Conservation (phyloP, 2,888 invertebrate genomes). For the Unio pictorum region DNA sequence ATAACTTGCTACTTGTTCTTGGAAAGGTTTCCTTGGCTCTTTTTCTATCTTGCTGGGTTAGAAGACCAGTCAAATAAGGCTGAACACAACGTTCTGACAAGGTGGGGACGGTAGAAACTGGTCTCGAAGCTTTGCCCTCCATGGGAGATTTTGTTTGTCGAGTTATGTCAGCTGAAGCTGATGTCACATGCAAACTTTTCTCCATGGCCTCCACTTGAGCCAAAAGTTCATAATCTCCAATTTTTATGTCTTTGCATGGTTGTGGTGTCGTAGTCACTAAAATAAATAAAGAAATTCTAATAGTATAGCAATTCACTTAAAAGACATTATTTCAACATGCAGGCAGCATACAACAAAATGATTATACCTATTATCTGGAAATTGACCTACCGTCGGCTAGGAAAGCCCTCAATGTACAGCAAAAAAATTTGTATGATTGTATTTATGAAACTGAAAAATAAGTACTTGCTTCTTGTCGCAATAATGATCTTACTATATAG, state of each 20-base stretch:
- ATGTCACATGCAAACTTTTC: not conserved
- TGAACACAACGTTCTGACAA: not conserved
- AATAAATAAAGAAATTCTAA: not conserved
- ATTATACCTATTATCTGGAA: not conserved
- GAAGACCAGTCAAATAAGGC: not conserved
- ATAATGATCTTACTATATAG: too few species aligned
- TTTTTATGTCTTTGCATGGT: not conserved
- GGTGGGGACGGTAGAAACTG: not conserved
- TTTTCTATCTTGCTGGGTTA: not conserved
- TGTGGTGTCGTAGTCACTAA: not conserved
- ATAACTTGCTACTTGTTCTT: too few species aligned
- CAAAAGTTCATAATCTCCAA: constrained; percentile 1
- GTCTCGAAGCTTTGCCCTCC: not conserved
- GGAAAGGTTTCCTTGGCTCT: too few species aligned
- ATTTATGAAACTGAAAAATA: not conserved
- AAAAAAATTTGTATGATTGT: not conserved
- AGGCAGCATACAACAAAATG: not conserved
- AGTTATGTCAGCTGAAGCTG: not conserved
- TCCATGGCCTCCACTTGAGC: not conserved
- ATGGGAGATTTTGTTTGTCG: not conserved
- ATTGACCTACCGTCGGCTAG: constrained; percentile 1
- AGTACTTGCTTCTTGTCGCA: too few species aligned
- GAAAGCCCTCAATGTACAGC: constrained; percentile 8
- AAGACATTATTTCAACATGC: not conserved
- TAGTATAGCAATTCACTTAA: not conserved